Base-by-base conservation (phyloP, 2,888 invertebrate genomes). In the Ennomos quercinarius region DNA sequence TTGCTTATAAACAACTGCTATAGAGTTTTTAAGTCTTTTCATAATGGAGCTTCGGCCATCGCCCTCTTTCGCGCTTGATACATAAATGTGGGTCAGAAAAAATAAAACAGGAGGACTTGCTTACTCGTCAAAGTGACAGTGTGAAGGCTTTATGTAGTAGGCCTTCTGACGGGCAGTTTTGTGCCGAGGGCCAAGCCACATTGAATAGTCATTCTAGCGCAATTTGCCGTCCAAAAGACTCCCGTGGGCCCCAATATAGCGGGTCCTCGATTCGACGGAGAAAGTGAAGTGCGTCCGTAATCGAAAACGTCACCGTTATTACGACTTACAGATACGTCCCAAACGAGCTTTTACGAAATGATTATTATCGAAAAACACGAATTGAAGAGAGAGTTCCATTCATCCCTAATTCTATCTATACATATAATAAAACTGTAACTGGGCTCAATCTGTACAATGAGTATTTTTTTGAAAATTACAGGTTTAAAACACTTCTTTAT, bases 171-270 rank as follows among this genome's bases (percentile, higher is more conserved):
- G 72, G 73, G 68, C 78, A 73, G 75, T 74, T 77, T 71, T 66
- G 69, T 68, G 68, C 71, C 70, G 64, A 50, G 62, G 67, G 69
- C 67, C 66, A 68, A 63, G 69, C 71, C 78, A 72, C 77, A 80
- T 83, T 81, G 81, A 81, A 84, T 78, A 83, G 77, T 78, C 80
- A 81, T 59, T 84, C 77, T 71, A 70, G 63, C 76, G 80, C 80
- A 82, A 85, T 86, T 85, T 83, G 71, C 72, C 73, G 72, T 71
- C 74, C 70, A 76, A 81, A 84, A 72, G 70, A 72, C 72, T 77
- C 84, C 78, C 80, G 39, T 57, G 80, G 79, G 86, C 63, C 11
- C 11, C 40, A 70, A 66, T 76, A 75, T 68, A 61, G 69, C 69
- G 36, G n/a, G 40, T 11, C 12, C 43, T 61, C 63, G 71, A 73